Percentiles rank a stretch among this genome's conserved stretches.
Conservation (phyloP, 2,888 invertebrate genomes). For the Perithous albicinctus region DNA sequence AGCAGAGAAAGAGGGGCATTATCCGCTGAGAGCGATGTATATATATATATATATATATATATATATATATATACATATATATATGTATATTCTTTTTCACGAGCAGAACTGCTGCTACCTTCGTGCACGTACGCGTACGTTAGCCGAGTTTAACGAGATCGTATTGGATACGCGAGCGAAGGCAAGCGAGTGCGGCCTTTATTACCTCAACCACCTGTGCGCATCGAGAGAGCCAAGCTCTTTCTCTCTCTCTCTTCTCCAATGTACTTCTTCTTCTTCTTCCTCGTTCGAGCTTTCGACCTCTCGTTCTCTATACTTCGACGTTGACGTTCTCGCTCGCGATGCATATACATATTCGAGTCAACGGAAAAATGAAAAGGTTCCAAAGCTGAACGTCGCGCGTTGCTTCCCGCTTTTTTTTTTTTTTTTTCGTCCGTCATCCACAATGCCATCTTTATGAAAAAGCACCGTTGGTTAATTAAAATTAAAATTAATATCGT, state of each 20-base stretch:
- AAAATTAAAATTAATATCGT: too few species aligned
- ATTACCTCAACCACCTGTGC: slow-evolving; percentile 67
- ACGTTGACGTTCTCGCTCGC: background rate
- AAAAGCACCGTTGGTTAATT: too few species aligned
- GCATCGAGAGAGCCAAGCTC: slow-evolving; percentile 32
- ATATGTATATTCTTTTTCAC: slow-evolving; percentile 36
- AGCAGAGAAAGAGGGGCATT: slow-evolving; percentile 34
- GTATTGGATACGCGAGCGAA: slow-evolving; percentile 58
- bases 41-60: slow-evolving; percentile 14
- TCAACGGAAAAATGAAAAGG: background rate
- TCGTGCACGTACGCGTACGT: slow-evolving; percentile 53
- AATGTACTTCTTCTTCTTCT: slow-evolving; percentile 4
- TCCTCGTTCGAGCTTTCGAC: slow-evolving; percentile 8
- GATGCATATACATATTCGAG: background rate
- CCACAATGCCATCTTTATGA: too few species aligned
- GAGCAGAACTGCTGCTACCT: slow-evolving; percentile 21
- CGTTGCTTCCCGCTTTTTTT: too few species aligned
- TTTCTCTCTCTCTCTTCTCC: too few species aligned
- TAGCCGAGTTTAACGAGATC: slow-evolving; percentile 65
- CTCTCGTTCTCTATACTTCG: background rate
- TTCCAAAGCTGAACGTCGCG: too few species aligned
- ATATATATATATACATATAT: slow-evolving; percentile 3
- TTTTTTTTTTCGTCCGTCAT: too few species aligned
- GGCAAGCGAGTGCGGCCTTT: slow-evolving; percentile 46
- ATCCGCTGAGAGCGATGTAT: slow-evolving; percentile 36